Percentiles rank a stretch among this genome's conserved stretches.
Conservation (phyloP, 1,140 invertebrate genomes). For the Drosophila bifasciata region DNA sequence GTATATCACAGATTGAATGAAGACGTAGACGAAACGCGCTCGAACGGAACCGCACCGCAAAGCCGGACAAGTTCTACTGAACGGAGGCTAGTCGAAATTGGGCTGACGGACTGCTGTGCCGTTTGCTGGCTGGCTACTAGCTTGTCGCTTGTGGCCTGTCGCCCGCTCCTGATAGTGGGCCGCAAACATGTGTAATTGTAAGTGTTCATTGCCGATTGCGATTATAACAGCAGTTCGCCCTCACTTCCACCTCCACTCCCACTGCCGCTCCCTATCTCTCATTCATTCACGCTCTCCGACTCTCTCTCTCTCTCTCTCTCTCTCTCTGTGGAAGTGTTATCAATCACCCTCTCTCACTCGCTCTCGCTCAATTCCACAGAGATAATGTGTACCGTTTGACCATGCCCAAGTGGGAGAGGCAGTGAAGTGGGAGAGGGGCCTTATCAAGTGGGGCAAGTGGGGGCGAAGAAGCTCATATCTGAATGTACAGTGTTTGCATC, state of each 20-base stretch:
- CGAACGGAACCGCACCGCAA: slow-evolving; percentile 51
- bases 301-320: slow-evolving; percentile 59
- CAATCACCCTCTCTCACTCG: slow-evolving; percentile 57
- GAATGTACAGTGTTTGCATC: slow-evolving; percentile 38
- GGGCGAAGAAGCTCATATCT: slow-evolving; percentile 57
- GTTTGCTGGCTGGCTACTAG: slow-evolving; percentile 2
- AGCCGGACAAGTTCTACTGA: slow-evolving; percentile 63
- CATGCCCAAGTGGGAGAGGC: slow-evolving; percentile 17
- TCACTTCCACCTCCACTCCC: neutral
- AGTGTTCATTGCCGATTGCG: slow-evolving; percentile 77
- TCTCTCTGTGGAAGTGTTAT: slow-evolving; percentile 71
- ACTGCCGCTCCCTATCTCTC: neutral
- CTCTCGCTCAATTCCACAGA: slow-evolving; percentile 19
- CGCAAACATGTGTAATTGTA: slow-evolving; percentile 79
- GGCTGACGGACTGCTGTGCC: slow-evolving; percentile 12
- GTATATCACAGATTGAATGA: neutral
- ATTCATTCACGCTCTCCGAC: neutral
- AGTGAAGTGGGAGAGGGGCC: slow-evolving; percentile 7
- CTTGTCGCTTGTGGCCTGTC: neutral
- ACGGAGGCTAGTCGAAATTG: neutral
- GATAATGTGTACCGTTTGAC: slow-evolving; percentile 67
- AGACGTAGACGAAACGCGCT: slow-evolving; percentile 13
- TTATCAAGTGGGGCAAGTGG: slow-evolving; percentile 67
- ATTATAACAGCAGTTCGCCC: slow-evolving; percentile 48
- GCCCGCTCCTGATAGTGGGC: slow-evolving; percentile 54